These are phyloP conservation scores for Enteromius argenteus DNA, from an alignment of 2,797 vertebrate species.

Conservation along the genomic window DNA sequence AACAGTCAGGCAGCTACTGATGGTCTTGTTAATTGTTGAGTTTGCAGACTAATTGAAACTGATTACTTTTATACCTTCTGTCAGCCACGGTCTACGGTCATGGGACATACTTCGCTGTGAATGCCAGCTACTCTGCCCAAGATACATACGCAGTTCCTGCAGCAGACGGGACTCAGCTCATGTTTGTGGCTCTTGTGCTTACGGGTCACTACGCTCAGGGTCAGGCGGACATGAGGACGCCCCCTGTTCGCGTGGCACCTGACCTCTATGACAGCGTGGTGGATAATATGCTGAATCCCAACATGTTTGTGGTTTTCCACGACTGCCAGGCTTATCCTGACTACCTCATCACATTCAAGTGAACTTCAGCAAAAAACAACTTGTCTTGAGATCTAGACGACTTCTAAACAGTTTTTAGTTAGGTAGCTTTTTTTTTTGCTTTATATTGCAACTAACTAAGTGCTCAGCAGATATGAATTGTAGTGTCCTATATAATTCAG, in stretches of 20 bases:
- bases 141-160: slow-evolving; percentile 62
- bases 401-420: neutral
- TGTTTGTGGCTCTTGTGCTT: slow-evolving; percentile 74
- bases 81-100: slow-evolving; percentile 65
- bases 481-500: no score
- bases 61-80: neutral
- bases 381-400: neutral
- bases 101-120: slow-evolving; percentile 74
- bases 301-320: slow-evolving; percentile 73
- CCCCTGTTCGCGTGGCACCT: slow-evolving; percentile 23
- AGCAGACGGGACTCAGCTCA: slow-evolving; percentile 65
- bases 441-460: neutral
- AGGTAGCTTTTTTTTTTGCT: neutral
- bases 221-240: slow-evolving; percentile 41
- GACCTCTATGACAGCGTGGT: slow-evolving; percentile 69
- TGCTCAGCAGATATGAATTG: neutral
- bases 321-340: slow-evolving; percentile 74
- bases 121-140: slow-evolving; percentile 67
- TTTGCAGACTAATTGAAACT: neutral
- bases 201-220: slow-evolving; percentile 67
- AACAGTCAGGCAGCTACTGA: neutral
- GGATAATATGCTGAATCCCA: slow-evolving; percentile 56
- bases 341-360: slow-evolving; percentile 76
- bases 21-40: neutral
- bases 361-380: neutral